Conservation (phyloP, 2,888 invertebrate genomes). For the Xylocampa areola region DNA sequence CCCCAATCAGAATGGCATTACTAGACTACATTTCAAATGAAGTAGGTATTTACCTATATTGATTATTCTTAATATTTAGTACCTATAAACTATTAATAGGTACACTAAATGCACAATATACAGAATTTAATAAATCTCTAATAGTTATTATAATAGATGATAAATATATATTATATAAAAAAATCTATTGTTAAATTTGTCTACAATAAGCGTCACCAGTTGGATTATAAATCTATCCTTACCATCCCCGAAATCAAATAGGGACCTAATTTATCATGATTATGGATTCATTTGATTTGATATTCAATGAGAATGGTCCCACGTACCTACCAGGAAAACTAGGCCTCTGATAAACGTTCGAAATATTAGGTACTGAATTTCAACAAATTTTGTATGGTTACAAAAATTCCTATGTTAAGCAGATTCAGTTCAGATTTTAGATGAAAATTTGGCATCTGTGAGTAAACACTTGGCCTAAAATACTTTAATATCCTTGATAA, state of each 20-base stretch:
- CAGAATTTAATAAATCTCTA: slow-evolving; percentile 78
- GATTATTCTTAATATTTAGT: slow-evolving; percentile 64
- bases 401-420: slow-evolving; percentile 49
- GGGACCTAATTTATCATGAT: slow-evolving; percentile 81
- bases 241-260: slow-evolving; percentile 79
- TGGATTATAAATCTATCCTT: slow-evolving; percentile 78
- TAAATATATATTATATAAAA: slow-evolving; percentile 80
- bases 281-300: slow-evolving; percentile 82
- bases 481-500: slow-evolving; percentile 58
- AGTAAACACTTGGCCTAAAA: slow-evolving; percentile 68
- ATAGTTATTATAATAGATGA: slow-evolving; percentile 75
- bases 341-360: slow-evolving; percentile 73
- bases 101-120: slow-evolving; percentile 86
- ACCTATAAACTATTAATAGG: slow-evolving; percentile 66
- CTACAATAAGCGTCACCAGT: slow-evolving; percentile 88
- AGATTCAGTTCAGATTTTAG: slow-evolving; percentile 53
- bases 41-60: slow-evolving; percentile 53
- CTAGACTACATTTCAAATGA: slow-evolving; percentile 72
- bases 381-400: slow-evolving; percentile 43
- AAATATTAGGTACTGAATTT: slow-evolving; percentile 47
- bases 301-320: slow-evolving; percentile 88
- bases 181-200: slow-evolving; percentile 81
- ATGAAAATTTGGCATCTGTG: slow-evolving; percentile 68
- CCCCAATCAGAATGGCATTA: slow-evolving; percentile 87
- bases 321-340: slow-evolving; percentile 81